Percentiles rank a stretch among this genome's conserved stretches.
Evolutionary conservation across 1,140 invertebrate genomes (phyloP).

Genomic region (Drosophila teissieri): DNA sequence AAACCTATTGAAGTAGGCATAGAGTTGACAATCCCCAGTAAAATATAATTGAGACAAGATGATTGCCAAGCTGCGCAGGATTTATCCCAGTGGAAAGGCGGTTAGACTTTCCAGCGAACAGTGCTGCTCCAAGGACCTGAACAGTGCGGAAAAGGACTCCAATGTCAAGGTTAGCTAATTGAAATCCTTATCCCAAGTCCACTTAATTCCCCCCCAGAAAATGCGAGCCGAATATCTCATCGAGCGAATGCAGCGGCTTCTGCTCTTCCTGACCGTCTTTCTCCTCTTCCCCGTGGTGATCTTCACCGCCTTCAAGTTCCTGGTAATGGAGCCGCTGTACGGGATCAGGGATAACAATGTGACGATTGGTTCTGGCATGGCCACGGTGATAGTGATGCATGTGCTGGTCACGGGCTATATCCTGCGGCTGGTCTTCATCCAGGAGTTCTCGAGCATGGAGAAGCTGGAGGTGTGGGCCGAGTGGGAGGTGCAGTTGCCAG

Average conservation of each 20-base stretch:
- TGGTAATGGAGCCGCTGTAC: background rate
- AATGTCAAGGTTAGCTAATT: slow-evolving; percentile 3
- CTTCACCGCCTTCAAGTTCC: slow-evolving; percentile 25
- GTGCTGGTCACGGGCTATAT: slow-evolving; percentile 34
- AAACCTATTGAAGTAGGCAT: slow-evolving; percentile 6
- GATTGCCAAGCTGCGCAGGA: slow-evolving; percentile 22
- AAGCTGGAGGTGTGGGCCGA: slow-evolving; percentile 2
- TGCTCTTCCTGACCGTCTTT: slow-evolving; percentile 24
- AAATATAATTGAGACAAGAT: background rate
- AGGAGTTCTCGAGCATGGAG: slow-evolving; percentile 27
- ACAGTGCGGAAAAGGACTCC: slow-evolving; percentile 11
- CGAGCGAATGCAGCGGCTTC: slow-evolving; percentile 7
- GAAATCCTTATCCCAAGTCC: no score
- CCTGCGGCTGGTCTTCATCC: slow-evolving; percentile 15
- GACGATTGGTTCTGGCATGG: slow-evolving; percentile 34
- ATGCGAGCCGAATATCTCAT: background rate
- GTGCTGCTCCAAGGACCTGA: slow-evolving; percentile 9
- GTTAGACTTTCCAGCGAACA: no score
- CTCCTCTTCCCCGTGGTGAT: slow-evolving; percentile 20
- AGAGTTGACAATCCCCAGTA: background rate
- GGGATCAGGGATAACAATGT: slow-evolving; percentile 17
- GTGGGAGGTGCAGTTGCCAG: slow-evolving; percentile 11
- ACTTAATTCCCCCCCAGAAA: slow-evolving; percentile 2
- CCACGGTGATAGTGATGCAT: slow-evolving; percentile 42
- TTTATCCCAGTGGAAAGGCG: background rate